Percentiles rank a stretch among this genome's conserved stretches.
These are phyloP conservation scores for Corythucha ciliata DNA, from an alignment of 2,888 invertebrate genomes.

Conservation along the genomic window DNA sequence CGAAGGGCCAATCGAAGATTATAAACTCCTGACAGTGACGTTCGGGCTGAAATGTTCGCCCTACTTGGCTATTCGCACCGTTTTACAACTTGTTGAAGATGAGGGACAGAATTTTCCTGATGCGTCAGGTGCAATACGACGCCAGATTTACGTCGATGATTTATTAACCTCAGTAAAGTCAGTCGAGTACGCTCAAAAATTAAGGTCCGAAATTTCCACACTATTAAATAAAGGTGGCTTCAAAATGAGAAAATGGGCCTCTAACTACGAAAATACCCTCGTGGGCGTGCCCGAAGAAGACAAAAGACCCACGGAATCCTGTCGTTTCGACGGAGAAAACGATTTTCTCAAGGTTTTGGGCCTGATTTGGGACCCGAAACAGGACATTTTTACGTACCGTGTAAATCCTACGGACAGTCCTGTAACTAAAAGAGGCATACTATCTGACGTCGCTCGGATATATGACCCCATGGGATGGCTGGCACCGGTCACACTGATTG, in stretches of 20 bases:
- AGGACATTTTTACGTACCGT: slow-evolving; percentile 21
- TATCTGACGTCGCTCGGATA: slow-evolving; percentile 20
- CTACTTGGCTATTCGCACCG: slow-evolving; percentile 26
- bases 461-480: slow-evolving; percentile 27
- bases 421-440: slow-evolving; percentile 20
- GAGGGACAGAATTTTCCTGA: slow-evolving; percentile 23
- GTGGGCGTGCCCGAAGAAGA: not conserved
- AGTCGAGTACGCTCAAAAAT: slow-evolving; percentile 6
- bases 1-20: slow-evolving; percentile 16
- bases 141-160: slow-evolving; percentile 22
- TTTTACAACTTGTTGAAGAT: slow-evolving; percentile 29
- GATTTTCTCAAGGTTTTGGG: slow-evolving; percentile 27
- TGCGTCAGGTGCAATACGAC: slow-evolving; percentile 20
- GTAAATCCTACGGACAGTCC: not conserved
- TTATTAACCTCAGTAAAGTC: slow-evolving; percentile 11
- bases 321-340: slow-evolving; percentile 9
- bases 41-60: slow-evolving; percentile 32
- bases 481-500: slow-evolving; percentile 18
- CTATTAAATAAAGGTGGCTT: slow-evolving; percentile 21
- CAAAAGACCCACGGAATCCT: too few relatives aligned
- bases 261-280: slow-evolving; percentile 4
- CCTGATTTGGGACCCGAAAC: slow-evolving; percentile 23
- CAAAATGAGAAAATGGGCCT: slow-evolving; percentile 20
- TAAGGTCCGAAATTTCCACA: slow-evolving; percentile 12
- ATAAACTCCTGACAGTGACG: slow-evolving; percentile 27